Conservation (phyloP, 2,113 vertebrate genomes). For the Centropus bengalensis region DNA sequence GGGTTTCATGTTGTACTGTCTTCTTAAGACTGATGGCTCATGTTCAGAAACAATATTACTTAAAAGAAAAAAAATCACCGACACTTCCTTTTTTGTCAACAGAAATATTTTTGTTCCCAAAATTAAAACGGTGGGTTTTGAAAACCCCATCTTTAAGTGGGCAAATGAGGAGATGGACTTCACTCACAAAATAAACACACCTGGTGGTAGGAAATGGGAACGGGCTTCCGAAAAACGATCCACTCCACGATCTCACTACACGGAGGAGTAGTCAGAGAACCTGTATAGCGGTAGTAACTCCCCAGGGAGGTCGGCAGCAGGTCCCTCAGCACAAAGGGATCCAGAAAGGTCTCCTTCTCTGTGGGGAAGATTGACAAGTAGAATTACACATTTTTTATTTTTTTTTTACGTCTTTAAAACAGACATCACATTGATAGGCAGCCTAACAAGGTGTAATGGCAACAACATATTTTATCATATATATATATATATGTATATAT, state of each 20-base stretch:
- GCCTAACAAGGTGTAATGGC: conserved; percentile 55
- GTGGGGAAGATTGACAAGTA: conserved; percentile 46
- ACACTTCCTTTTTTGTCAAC: conserved; percentile 60
- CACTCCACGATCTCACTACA: conserved; percentile 97
- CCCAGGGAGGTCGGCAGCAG: conserved; percentile 87
- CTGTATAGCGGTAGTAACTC: conserved; percentile 94
- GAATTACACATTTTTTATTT: conserved; percentile 17
- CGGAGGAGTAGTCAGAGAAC: conserved; percentile 94
- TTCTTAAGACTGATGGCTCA: conserved; percentile 51
- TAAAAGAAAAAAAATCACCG: background rate
- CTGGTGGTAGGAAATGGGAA: conserved; percentile 94
- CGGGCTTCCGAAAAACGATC: conserved; percentile 91
- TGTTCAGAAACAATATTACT: conserved; percentile 59
- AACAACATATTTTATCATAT: conserved; percentile 37
- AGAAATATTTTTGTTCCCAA: background rate
- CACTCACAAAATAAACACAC: conserved; percentile 63
- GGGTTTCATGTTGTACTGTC: conserved; percentile 54
- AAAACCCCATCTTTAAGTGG: background rate
- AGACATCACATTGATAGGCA: conserved; percentile 28
- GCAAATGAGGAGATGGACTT: background rate
- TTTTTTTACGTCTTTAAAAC: background rate
- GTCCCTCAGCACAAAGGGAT: conserved; percentile 92
- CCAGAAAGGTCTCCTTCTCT: conserved; percentile 98
- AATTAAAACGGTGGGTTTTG: accelerated
- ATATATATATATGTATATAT: background rate